phyloP scores from a whole-genome alignment of 2,113 vertebrate species.

The Corapipo altera region DNA sequence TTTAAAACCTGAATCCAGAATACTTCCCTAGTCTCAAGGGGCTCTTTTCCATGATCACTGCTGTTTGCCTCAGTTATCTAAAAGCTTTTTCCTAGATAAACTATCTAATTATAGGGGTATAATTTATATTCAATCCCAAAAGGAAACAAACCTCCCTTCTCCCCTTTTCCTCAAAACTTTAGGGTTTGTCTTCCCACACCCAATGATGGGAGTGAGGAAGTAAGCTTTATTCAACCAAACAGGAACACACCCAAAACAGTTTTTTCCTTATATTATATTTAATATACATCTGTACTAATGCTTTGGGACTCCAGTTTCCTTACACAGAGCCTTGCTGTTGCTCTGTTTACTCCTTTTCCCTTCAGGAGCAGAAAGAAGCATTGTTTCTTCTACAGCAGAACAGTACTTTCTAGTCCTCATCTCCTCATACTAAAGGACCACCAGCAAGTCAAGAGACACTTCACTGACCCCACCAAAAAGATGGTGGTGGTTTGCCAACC shows the following conservation, averaged over 20 bases:
- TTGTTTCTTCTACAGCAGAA: neutral
- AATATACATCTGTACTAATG: neutral
- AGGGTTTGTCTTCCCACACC: neutral
- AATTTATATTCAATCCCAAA: neutral
- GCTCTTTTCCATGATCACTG: neutral
- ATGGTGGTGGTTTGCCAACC: neutral
- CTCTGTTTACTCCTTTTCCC: neutral
- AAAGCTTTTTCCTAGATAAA: neutral
- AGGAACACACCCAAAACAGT: constrained; percentile 15
- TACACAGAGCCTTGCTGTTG: neutral
- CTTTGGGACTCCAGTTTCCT: neutral
- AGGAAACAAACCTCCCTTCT: neutral
- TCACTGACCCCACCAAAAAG: neutral
- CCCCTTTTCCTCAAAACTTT: neutral
- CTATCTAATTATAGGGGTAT: neutral
- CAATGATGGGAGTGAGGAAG: neutral
- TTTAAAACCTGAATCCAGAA: neutral
- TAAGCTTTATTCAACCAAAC: neutral
- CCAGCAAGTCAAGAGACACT: neutral
- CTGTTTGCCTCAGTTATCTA: neutral
- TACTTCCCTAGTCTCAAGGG: neutral
- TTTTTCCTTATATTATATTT: constrained; percentile 26
- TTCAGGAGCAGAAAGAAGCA: neutral
- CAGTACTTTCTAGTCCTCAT: neutral
- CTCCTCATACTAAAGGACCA: neutral